Evolutionary conservation across 2,797 vertebrate species (phyloP).

Genomic region (Eulemur mongoz): DNA sequence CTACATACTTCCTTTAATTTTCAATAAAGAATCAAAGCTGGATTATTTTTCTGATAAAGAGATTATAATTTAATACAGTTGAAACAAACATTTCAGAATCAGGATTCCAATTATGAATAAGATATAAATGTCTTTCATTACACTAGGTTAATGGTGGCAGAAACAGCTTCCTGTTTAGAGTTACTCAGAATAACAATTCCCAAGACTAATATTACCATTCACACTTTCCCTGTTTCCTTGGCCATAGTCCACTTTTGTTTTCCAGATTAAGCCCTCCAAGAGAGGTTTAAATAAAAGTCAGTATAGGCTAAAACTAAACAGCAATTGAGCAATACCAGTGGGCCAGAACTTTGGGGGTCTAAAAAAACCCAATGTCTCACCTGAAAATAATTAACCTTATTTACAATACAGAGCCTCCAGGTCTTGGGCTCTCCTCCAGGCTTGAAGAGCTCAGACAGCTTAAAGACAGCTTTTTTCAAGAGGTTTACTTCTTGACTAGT

Average conservation of each 20-base stretch:
- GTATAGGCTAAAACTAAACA: not conserved
- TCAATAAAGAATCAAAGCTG: not conserved
- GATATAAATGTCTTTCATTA: not conserved
- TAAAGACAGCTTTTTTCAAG: not conserved
- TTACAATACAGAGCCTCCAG: not conserved
- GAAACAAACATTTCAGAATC: not conserved
- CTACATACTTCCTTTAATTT: conserved; percentile 4
- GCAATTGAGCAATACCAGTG: not conserved
- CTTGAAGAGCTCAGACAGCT: not conserved
- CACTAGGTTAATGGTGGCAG: not conserved
- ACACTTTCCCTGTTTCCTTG: not conserved
- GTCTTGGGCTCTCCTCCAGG: not conserved
- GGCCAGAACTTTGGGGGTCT: not conserved
- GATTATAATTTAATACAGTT: not conserved
- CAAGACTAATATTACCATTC: conserved; percentile 16
- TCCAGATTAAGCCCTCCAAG: not conserved
- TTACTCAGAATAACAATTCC: not conserved
- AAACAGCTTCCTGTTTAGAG: not conserved
- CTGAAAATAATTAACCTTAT: not conserved
- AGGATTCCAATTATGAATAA: conserved; percentile 19
- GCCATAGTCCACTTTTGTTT: not conserved
- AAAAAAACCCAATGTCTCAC: not conserved
- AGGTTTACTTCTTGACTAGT: not conserved
- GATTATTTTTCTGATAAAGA: conserved; percentile 31
- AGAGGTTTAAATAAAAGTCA: not conserved